These are phyloP conservation scores for Haliclystus octoradiatus DNA, from an alignment of 30 jellyfish, hydroid and myxozoan genomes.

Conservation along the genomic window DNA sequence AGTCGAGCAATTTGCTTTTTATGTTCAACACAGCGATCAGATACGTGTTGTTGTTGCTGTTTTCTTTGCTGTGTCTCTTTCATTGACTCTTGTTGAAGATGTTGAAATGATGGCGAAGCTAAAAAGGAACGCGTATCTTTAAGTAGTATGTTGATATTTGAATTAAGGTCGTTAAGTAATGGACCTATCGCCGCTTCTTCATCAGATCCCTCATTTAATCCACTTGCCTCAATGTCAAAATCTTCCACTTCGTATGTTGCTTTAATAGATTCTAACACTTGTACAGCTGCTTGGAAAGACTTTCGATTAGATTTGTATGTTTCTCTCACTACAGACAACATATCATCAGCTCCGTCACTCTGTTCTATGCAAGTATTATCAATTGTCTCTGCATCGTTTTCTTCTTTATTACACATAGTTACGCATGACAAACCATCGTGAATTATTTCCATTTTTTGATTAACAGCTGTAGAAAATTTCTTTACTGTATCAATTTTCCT, in stretches of 20 bases:
- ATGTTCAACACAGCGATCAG: background rate
- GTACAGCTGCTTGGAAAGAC: conserved; percentile 64
- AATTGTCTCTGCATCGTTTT: background rate
- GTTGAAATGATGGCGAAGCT: background rate
- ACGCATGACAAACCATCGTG: background rate
- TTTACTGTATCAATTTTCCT: background rate
- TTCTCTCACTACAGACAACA: conserved; percentile 37
- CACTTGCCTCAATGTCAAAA: background rate
- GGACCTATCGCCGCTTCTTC: background rate
- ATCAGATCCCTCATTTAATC: background rate
- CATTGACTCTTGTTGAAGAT: background rate
- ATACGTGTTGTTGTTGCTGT: background rate
- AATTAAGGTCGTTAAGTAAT: background rate
- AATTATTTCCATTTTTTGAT: background rate
- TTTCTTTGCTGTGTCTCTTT: background rate
- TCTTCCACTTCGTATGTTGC: conserved; percentile 6
- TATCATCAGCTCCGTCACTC: background rate
- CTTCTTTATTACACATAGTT: background rate
- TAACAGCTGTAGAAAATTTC: background rate
- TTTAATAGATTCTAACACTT: conserved; percentile 66
- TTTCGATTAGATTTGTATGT: conserved; percentile 53
- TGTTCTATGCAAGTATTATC: background rate
- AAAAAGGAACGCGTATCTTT: background rate
- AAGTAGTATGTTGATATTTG: background rate
- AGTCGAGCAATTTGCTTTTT: background rate